Evolutionary conservation across 2,113 vertebrate genomes (phyloP), one percentile per base, ranked within the genome.

Genomic region (Erythrolamprus reginae): DNA sequence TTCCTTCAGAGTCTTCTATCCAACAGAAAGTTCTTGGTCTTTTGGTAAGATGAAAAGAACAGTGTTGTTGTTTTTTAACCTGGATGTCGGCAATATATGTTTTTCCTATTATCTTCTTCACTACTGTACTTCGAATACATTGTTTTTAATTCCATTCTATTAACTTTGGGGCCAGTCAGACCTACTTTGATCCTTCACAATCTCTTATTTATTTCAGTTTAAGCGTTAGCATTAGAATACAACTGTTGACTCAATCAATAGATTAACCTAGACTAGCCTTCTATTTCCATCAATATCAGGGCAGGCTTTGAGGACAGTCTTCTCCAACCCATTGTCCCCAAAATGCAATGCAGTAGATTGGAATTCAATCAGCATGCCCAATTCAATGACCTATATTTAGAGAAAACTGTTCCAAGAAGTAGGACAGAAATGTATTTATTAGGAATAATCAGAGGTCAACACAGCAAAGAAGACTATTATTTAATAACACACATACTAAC

Each of bases 11-110:
- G 94, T 99, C 99, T 50, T 99, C 99, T 89, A 99, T 99, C 91
- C 99, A 99, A 94, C 99, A 99, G 97, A 99, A 99, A 94, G 98
- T 99, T 95, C 97, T 99, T 88, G 99, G 99, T 58, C 98, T 99
- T 95, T 92, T 99, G 98, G 99, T 99, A 95, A 99, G 99, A 94
- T 89, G 21, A 88, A 90, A 15, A 10, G 61, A 84, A 5, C n/a
- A 23, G 21, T 9, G 17, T 1, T 45, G n/a, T n/a, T n/a, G n/a
- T 45, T 45, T 21, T 90, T 24, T 90, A 26, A 51, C 33, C 19
- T 58, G 23, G 13, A 33, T 61, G 47, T 1, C 26, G 47, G n/a
- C 9, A 88, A 19, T 58, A 7, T 10, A 24, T 51, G n/a, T 42
- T 85, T 13, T 90, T 7, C 26, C 42, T 58, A 55, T 61, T 47